These are phyloP conservation scores for Distichodus sexfasciatus DNA, from an alignment of 2,797 vertebrate species.

Conservation along the genomic window DNA sequence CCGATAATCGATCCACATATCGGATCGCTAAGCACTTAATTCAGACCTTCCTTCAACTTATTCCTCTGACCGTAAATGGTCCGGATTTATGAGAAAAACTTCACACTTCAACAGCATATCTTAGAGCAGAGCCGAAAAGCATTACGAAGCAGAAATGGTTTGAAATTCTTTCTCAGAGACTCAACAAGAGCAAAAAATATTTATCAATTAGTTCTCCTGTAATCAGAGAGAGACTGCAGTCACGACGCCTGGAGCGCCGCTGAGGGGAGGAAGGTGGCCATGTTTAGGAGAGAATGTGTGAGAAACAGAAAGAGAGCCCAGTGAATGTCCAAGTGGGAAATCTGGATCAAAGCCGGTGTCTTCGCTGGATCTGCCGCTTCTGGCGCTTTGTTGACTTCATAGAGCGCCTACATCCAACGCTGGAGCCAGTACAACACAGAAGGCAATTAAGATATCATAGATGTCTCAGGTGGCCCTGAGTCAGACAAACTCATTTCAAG, in stretches of 20 bases:
- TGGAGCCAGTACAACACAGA: neutral
- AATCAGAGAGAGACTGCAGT: neutral
- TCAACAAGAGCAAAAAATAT: neutral
- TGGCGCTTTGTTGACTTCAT: neutral
- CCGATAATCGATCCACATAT: too few species aligned
- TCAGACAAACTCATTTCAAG: conserved; percentile 3
- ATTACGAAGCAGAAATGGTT: too few species aligned
- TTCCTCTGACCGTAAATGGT: too few species aligned
- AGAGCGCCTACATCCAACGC: conserved; percentile 35
- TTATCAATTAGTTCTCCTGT: neutral
- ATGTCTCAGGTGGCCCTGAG: neutral
- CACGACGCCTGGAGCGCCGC: neutral
- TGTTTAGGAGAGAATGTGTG: conserved; percentile 47
- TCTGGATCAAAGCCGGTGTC: conserved; percentile 15
- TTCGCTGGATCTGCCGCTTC: neutral
- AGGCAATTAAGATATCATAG: conserved; percentile 32
- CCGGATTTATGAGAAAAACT: too few species aligned
- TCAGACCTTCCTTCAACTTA: too few species aligned
- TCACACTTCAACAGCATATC: too few species aligned
- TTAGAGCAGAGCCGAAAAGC: too few species aligned
- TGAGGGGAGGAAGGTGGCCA: neutral
- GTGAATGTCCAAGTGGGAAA: conserved; percentile 14
- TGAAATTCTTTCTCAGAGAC: neutral
- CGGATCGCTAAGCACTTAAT: too few species aligned
- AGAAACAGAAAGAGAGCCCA: conserved; percentile 36